These are phyloP conservation scores for Climacteris rufus DNA, from an alignment of 2,113 vertebrate genomes.

Conservation along the genomic window DNA sequence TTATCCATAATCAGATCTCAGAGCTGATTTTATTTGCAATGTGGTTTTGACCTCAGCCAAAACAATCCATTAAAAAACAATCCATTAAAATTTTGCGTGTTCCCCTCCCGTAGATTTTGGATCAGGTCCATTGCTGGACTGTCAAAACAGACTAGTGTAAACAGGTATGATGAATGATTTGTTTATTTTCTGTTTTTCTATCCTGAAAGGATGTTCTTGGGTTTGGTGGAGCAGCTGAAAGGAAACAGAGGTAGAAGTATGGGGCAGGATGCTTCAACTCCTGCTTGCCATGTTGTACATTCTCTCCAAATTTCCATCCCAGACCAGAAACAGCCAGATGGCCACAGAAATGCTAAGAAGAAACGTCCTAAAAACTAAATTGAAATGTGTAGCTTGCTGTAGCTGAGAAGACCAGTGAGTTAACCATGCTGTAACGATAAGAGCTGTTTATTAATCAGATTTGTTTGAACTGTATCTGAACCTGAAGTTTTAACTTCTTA, in stretches of 20 bases:
- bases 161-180: not conserved
- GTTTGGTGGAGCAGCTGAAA: not conserved
- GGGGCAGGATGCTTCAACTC: not conserved
- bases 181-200: not conserved
- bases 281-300: not conserved
- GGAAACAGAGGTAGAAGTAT: not conserved
- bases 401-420: not conserved
- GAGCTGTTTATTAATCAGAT: not conserved
- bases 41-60: not conserved
- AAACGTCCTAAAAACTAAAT: not conserved
- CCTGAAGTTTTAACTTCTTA: not conserved
- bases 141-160: not conserved
- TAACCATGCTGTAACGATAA: not conserved
- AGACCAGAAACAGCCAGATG: not conserved
- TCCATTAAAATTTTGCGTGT: not conserved
- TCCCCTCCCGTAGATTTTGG: not conserved
- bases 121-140: not conserved
- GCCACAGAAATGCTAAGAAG: not conserved
- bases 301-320: not conserved
- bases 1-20: not conserved
- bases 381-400: not conserved
- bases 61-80: not conserved
- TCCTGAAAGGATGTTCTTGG: not conserved
- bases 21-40: not conserved
- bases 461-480: not conserved